These are phyloP conservation scores for Metridium senile DNA, from an alignment of 92 coral and sea anemone species.

Conservation along the genomic window DNA sequence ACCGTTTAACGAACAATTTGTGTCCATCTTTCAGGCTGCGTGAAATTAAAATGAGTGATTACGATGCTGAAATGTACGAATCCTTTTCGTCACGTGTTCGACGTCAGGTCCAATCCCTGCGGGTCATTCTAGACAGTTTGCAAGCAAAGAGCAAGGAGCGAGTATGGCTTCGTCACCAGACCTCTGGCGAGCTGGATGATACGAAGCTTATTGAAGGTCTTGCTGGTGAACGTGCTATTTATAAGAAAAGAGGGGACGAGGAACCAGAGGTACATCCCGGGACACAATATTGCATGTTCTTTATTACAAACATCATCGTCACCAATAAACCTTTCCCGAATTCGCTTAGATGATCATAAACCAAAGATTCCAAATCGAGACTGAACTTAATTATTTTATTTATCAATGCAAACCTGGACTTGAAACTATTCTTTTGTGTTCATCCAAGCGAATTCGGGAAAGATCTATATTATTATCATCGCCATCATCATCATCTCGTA, in stretches of 20 bases:
- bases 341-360: too few species aligned
- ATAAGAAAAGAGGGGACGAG: slow-evolving; percentile 93
- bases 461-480: too few species aligned
- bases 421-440: not conserved
- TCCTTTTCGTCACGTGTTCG: slow-evolving; percentile 95
- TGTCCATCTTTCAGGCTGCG: slow-evolving; percentile 88
- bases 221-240: slow-evolving; percentile 92
- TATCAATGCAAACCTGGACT: too few species aligned
- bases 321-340: not conserved
- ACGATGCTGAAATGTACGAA: slow-evolving; percentile 98
- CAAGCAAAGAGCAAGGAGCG: slow-evolving; percentile 95
- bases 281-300: not conserved
- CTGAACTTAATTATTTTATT: too few species aligned
- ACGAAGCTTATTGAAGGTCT: slow-evolving; percentile 94
- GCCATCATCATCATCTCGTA: too few species aligned
- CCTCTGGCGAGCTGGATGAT: slow-evolving; percentile 98
- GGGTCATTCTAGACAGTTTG: slow-evolving; percentile 92
- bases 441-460: too few species aligned
- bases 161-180: slow-evolving; percentile 98
- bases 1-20: too few species aligned
- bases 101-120: slow-evolving; percentile 98
- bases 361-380: too few species aligned
- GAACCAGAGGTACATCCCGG: slow-evolving; percentile 80
- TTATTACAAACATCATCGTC: not conserved
- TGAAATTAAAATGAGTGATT: slow-evolving; percentile 96